phyloP scores from a whole-genome alignment of 2,888 invertebrate species.

The Trachelus iudaicus region DNA sequence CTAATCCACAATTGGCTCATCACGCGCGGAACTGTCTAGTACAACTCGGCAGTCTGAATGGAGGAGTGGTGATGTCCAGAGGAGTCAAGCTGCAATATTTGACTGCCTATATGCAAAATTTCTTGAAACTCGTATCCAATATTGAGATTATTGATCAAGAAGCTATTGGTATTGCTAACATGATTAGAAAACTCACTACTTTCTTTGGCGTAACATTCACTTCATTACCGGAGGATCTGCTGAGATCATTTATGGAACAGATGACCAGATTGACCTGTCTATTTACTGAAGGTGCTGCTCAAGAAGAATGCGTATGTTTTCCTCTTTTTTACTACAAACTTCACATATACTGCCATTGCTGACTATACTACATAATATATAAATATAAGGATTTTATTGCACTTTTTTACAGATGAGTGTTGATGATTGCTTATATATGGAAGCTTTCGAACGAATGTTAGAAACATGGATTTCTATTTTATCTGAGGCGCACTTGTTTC shows the following conservation, averaged over 20 bases:
- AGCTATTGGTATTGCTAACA: constrained; percentile 75
- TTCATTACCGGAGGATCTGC: constrained; percentile 66
- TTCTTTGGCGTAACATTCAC: constrained; percentile 69
- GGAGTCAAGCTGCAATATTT: constrained; percentile 70
- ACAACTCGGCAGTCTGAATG: constrained; percentile 80
- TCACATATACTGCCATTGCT: neutral
- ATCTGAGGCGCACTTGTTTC: constrained; percentile 62
- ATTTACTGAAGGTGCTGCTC: constrained; percentile 74
- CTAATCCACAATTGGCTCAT: constrained; percentile 79
- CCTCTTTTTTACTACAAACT: neutral
- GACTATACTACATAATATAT: neutral
- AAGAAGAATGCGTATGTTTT: constrained; percentile 73
- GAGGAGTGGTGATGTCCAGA: constrained; percentile 68
- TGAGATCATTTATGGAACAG: constrained; percentile 71
- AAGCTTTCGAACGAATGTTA: constrained; percentile 77
- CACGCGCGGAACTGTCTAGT: constrained; percentile 85
- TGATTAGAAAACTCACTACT: constrained; percentile 73
- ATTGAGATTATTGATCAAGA: constrained; percentile 74
- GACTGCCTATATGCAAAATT: constrained; percentile 70
- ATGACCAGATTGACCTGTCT: constrained; percentile 73
- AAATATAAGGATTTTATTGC: neutral
- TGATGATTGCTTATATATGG: constrained; percentile 71
- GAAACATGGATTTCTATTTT: constrained; percentile 76
- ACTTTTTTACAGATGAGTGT: constrained; percentile 58
- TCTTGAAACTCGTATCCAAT: constrained; percentile 72